Conservation (phyloP, 2,113 vertebrate genomes). For the Scopus umbretta region DNA sequence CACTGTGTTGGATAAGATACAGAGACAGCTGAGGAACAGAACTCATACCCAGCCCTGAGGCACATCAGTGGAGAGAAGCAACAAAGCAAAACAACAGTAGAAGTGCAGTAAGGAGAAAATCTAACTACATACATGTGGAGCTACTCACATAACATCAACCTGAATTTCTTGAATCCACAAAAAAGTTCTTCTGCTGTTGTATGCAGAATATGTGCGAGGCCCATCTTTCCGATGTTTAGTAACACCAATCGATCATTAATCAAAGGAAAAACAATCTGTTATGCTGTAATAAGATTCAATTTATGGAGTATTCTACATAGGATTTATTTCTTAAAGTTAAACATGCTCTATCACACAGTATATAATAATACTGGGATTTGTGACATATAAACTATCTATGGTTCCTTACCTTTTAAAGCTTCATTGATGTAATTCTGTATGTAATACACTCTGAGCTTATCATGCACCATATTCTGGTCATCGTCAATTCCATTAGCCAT, state of each 20-base stretch:
- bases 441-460: constrained; percentile 87
- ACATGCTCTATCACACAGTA: background rate
- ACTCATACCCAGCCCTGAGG: background rate
- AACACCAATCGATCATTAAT: background rate
- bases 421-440: constrained; percentile 92
- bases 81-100: background rate
- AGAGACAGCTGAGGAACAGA: constrained; percentile 30
- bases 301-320: background rate
- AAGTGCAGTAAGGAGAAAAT: background rate
- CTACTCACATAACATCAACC: background rate
- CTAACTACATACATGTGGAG: background rate
- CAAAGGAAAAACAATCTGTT: background rate
- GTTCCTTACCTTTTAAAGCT: constrained; percentile 90
- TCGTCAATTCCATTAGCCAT: constrained; percentile 89
- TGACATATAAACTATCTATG: background rate
- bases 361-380: background rate
- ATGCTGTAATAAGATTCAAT: background rate
- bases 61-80: background rate
- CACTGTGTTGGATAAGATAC: background rate
- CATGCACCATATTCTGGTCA: constrained; percentile 75
- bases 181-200: background rate
- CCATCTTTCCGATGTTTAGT: background rate
- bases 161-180: background rate
- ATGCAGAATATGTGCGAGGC: background rate
- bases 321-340: background rate